A percentile compares a stretch with the other conserved stretches of the same genome.
Evolutionary conservation across 2,888 invertebrate genomes (phyloP).

Genomic region (Lithophane leautieri): DNA sequence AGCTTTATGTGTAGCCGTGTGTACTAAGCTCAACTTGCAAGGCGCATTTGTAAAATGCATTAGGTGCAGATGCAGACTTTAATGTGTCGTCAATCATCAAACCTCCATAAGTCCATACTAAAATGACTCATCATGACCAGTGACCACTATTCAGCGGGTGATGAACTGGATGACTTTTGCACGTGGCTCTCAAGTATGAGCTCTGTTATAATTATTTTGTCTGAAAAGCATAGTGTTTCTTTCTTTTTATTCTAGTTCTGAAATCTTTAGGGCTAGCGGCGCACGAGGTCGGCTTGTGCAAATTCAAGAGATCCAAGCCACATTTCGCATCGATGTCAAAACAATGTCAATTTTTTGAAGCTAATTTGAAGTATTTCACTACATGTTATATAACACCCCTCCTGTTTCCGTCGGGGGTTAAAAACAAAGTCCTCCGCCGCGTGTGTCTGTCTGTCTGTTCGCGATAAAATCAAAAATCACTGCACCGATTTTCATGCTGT

Average conservation of each 20-base stretch:
- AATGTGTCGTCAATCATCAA: not conserved
- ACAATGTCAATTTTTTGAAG: slow-evolving; percentile 11
- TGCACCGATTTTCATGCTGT: too few relatives aligned
- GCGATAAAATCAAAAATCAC: too few relatives aligned
- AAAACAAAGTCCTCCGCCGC: too few relatives aligned
- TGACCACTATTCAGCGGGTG: slow-evolving; percentile 3
- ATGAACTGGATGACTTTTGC: slow-evolving; percentile 3
- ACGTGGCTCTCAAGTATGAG: slow-evolving; percentile 9
- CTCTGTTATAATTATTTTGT: not conserved
- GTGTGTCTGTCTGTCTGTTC: too few relatives aligned
- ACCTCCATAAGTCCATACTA: not conserved
- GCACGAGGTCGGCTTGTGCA: slow-evolving; percentile 42
- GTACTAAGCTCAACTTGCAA: slow-evolving; percentile 2
- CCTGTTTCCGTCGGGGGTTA: too few relatives aligned
- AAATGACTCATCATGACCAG: slow-evolving; percentile 26
- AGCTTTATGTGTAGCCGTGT: too few relatives aligned
- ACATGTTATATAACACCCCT: too few relatives aligned
- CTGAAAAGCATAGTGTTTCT: not conserved
- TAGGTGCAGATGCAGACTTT: slow-evolving; percentile 12
- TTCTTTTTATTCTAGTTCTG: not conserved
- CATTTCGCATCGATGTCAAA: slow-evolving; percentile 44
- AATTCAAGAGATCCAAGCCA: slow-evolving; percentile 44
- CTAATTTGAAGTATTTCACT: slow-evolving; percentile 10
- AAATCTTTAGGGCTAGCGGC: slow-evolving; percentile 7
- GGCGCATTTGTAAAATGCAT: slow-evolving; percentile 37